Conservation (phyloP, 2,113 vertebrate genomes). For the Fukomys damarensis region DNA sequence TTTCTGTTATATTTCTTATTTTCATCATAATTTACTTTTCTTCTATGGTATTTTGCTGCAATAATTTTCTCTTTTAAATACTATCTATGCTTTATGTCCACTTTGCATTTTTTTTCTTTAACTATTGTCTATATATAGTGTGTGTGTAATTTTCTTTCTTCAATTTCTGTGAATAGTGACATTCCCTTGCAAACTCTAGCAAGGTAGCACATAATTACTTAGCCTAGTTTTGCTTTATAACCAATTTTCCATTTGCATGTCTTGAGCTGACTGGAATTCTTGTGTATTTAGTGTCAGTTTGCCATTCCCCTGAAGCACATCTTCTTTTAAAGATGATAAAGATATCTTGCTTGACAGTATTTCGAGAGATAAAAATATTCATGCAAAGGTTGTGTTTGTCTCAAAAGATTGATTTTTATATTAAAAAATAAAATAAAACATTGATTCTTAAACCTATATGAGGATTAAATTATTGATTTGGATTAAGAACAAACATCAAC, state of each 20-base stretch:
- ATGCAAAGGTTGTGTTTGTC: slow-evolving; percentile 68
- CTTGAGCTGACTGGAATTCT: slow-evolving; percentile 74
- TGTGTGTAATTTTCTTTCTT: neutral
- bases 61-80: neutral
- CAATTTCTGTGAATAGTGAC: neutral
- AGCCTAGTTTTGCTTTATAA: neutral
- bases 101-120: neutral
- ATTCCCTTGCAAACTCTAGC: neutral
- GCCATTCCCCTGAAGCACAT: slow-evolving; percentile 80
- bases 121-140: neutral
- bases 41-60: neutral
- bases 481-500: slow-evolving; percentile 3
- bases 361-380: slow-evolving; percentile 69
- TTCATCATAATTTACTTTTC: slow-evolving; percentile 49
- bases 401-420: slow-evolving; percentile 70
- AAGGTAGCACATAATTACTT: neutral
- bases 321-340: slow-evolving; percentile 83
- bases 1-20: neutral
- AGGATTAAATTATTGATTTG: slow-evolving; percentile 69
- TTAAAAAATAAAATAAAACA: slow-evolving; percentile 72
- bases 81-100: neutral
- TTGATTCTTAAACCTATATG: slow-evolving; percentile 34
- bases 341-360: slow-evolving; percentile 80
- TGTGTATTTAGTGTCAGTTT: slow-evolving; percentile 80
- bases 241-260: slow-evolving; percentile 46